Evolutionary conservation across 1,140 invertebrate genomes (phyloP), one percentile per base, ranked within the genome.

Genomic region (Olivierus martensii): DNA sequence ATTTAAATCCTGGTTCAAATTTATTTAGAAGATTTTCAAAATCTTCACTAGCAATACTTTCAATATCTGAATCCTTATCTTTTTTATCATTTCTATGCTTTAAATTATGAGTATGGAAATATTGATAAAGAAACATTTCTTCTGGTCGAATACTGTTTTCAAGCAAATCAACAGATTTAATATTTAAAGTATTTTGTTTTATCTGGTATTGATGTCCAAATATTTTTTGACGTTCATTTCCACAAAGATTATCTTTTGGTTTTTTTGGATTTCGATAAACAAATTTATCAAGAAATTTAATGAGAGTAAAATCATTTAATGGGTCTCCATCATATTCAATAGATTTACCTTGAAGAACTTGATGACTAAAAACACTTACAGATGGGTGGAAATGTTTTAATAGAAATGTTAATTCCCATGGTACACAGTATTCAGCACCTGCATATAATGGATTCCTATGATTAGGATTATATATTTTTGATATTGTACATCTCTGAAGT

Each of bases 221-320:
- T 43, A 63, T 47, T 52, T 51, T 52, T 43, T 56, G 46, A 9
- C 45, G 38, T 37, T 41, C 18, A 17, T 56, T 34, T 10, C 15
- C 10, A 10, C 56, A 48, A 18, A 56, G 53, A 48, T 58, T 58
- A 61, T 67, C 58, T 64, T 66, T 66, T 79, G 81, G 17, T 64
- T 62, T 82, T 67, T 97, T 97, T 0, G 93, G 90, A 74, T 98
- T 98, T 67, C 93, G 89, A 63, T 90, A 97, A 2, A 90, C 87
- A 69, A 95, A 97, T 51, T 91, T 75, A 65, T 98, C 92, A 11
- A 97, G 70, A 65, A 97, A 98, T 53, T 87, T 73, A 21, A 88
- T 82, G 1, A 88, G 67, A 0, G 83, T 84, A 63, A 96, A 91
- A 71, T 98, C 93, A 63, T 86, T 77, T 0, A 97, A 68, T 0